Percentiles rank a stretch among this genome's conserved stretches.
Evolutionary conservation across 2,797 vertebrate species (phyloP).

Genomic region (Gymnothorax javanicus): DNA sequence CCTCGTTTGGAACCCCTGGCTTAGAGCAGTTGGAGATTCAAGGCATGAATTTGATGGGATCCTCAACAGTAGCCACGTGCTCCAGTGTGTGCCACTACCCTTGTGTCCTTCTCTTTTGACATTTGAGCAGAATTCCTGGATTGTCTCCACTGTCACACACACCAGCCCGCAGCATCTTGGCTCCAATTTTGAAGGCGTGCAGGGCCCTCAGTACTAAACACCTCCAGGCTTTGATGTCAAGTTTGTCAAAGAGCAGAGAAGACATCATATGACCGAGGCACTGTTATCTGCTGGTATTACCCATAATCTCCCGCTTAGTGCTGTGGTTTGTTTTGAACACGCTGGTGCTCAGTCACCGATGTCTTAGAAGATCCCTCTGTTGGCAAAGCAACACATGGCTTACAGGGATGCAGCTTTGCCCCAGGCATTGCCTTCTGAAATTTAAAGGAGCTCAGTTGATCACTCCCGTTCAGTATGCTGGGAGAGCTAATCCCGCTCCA

Average conservation of each 20-base stretch:
- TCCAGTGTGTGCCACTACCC: neutral
- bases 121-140: conserved; percentile 41
- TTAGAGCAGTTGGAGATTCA: neutral
- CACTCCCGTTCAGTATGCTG: too few relatives aligned
- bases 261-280: neutral
- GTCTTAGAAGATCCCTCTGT: neutral
- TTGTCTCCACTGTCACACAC: conserved; percentile 35
- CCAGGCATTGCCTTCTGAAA: too few relatives aligned
- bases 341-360: neutral
- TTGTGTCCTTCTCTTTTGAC: conserved; percentile 46
- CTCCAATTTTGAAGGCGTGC: conserved; percentile 3
- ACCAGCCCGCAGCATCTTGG: conserved; percentile 24
- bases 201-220: neutral
- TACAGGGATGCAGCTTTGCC: conserved; percentile 11
- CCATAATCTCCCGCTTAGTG: conserved; percentile 13
- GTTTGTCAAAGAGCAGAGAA: conserved; percentile 1
- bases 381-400: neutral
- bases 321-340: neutral
- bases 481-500: too few relatives aligned
- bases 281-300: conserved; percentile 3
- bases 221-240: neutral
- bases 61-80: neutral
- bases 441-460: too few relatives aligned
- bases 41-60: neutral
- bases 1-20: too few relatives aligned